phyloP scores from a whole-genome alignment of 2,113 vertebrate genomes.

The Podiceps cristatus region DNA sequence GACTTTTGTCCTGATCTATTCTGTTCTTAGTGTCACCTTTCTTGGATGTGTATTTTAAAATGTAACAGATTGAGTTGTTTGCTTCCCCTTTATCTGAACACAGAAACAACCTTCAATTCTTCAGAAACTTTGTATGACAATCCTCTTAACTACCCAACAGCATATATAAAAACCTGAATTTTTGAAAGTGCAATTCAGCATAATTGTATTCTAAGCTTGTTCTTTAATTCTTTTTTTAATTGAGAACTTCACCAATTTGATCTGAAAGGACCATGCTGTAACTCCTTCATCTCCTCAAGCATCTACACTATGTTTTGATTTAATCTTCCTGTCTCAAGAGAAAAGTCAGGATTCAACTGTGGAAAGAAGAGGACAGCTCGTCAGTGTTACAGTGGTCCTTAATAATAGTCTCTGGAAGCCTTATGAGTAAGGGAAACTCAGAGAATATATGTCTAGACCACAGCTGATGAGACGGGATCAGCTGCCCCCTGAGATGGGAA shows the following conservation, averaged over 20 bases:
- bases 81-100: background rate
- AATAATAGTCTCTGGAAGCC: background rate
- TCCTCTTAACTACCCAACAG: background rate
- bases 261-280: background rate
- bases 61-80: background rate
- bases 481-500: too few species aligned
- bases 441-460: background rate
- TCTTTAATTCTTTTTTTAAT: background rate
- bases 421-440: background rate
- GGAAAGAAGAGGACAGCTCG: background rate
- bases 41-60: background rate
- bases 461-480: background rate
- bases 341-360: background rate
- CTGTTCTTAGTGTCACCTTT: background rate
- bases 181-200: background rate
- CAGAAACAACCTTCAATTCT: background rate
- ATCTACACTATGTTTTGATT: background rate
- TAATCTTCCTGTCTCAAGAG: background rate
- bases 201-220: background rate
- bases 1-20: background rate
- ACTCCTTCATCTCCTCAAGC: background rate
- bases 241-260: background rate
- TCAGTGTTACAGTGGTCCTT: background rate
- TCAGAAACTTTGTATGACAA: background rate
- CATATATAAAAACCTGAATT: background rate